phyloP scores from a whole-genome alignment of 2,113 vertebrate genomes.

The Lepisosteus osseus region DNA sequence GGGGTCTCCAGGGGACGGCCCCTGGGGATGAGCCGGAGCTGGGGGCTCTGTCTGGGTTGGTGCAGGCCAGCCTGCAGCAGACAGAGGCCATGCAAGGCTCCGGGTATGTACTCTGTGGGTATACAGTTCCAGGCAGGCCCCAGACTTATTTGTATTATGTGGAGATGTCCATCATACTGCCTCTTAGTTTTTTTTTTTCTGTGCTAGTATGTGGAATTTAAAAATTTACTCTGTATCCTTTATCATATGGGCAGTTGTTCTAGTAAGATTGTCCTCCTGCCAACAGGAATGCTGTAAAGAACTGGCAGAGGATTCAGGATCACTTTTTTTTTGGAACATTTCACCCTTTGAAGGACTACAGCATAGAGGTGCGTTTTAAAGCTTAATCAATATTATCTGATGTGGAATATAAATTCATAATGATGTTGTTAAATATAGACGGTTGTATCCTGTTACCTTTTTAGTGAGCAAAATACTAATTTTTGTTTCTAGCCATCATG shows the following conservation, averaged over 20 bases:
- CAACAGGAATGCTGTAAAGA: constrained; percentile 83
- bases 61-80: constrained; percentile 81
- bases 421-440: no score
- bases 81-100: constrained; percentile 79
- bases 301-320: constrained; percentile 90
- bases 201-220: no score
- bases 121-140: not conserved
- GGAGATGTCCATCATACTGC: no score
- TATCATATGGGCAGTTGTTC: no score
- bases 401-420: no score
- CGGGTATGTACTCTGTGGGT: constrained; percentile 66
- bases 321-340: constrained; percentile 90
- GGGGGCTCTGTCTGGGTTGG: constrained; percentile 66
- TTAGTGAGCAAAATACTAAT: no score
- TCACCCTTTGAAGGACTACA: constrained; percentile 80
- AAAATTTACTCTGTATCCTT: no score
- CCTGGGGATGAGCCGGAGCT: constrained; percentile 38
- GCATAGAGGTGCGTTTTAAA: constrained; percentile 70
- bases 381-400: no score
- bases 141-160: no score
- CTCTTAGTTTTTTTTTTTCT: no score
- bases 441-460: no score
- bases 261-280: constrained; percentile 10
- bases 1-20: constrained; percentile 62
- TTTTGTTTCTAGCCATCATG: no score